These are phyloP conservation scores for Macrophya alboannulata DNA, from an alignment of 2,888 invertebrate species.

Conservation along the genomic window DNA sequence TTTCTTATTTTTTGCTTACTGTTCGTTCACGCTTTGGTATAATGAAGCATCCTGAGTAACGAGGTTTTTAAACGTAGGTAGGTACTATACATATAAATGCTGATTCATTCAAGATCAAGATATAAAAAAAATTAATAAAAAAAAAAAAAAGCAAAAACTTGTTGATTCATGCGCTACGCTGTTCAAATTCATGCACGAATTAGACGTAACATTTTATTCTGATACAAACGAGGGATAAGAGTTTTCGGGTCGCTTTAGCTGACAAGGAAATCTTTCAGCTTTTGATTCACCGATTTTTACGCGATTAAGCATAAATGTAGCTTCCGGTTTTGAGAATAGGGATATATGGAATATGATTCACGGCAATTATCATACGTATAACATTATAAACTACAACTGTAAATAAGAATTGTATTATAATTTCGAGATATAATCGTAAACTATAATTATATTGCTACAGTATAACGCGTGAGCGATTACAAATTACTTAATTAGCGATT, in stretches of 20 bases:
- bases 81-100: not conserved
- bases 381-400: not conserved
- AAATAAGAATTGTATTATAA: not conserved
- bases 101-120: not conserved
- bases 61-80: not conserved
- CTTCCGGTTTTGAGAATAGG: not conserved
- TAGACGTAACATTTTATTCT: not conserved
- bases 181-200: not conserved
- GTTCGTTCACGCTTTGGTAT: not conserved
- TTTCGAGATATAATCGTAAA: not conserved
- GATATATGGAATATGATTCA: not conserved
- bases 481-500: not conserved
- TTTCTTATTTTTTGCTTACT: not conserved
- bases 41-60: not conserved
- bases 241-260: not conserved
- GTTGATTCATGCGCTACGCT: not conserved
- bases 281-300: not conserved
- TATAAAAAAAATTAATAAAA: not conserved
- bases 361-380: not conserved
- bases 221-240: not conserved
- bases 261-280: not conserved
- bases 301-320: not conserved
- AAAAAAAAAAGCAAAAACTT: not conserved
- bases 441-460: not conserved
- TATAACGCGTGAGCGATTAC: not conserved